Base-by-base conservation (phyloP, 2,113 vertebrate species). In the Melanotaenia duboulayi region DNA sequence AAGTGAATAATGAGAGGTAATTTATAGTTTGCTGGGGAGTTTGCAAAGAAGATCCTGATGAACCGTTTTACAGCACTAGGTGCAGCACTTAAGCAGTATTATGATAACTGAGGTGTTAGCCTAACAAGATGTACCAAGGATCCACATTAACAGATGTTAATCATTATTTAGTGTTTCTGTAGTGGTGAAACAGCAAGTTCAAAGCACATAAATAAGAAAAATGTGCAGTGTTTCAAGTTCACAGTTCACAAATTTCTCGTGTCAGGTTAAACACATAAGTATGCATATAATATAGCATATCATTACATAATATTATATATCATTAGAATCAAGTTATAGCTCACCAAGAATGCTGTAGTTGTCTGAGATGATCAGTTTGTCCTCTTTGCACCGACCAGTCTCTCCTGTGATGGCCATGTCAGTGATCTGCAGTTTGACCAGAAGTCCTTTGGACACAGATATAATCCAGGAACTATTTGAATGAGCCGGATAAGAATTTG, bases 391-490 rank as follows among this genome's bases (percentile, higher is more conserved):
- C 17, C 86, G 73, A 56, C 92, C 94, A 7, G 80, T 64, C 65
- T 94, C 86, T 65, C 91, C 92, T 24, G 85, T 78, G 39, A 94
- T 81, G 57, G 86, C 90, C 74, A 95, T 42, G 2, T 94, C 90
- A 2, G 89, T 92, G 64, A 95, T 82, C 22, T 88, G 78, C 69
- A 93, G 66, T 71, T 92, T 92, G 16, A 91, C 88, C 69, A 94
- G 80, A 24, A 90, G 76, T 23, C 92, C 92, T 56, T 66, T 79
- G n/a, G 89, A 68, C 44, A 93, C 91, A 0, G 74, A 79, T 66
- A 95, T 95, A 72, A 66, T 88, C 93, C 94, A 95, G n/a, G 57
- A 81, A 63, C 74, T 92, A 1, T 50, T 75, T 20, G 90, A 85
- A 69, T 94, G 67, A 28, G 90, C 63, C 25, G 94, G 93, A 74